These are phyloP conservation scores for Pseudachorutes palmiensis DNA, from an alignment of 1,140 invertebrate genomes.

Conservation along the genomic window DNA sequence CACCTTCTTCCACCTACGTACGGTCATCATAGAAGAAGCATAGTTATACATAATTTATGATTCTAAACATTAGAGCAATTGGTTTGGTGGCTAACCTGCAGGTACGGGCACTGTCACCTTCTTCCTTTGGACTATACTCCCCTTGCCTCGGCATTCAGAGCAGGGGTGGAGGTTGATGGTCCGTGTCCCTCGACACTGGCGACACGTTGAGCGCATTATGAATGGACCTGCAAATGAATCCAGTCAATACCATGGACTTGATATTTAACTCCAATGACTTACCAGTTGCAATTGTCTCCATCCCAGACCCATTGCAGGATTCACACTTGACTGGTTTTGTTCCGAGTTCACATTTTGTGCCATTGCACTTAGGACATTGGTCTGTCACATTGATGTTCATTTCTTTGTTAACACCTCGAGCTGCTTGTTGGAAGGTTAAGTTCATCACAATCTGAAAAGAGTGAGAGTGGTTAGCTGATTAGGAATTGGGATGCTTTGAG, in stretches of 20 bases:
- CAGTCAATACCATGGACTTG: background rate
- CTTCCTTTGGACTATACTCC: slow-evolving; percentile 78
- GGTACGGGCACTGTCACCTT: slow-evolving; percentile 91
- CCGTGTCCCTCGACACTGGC: slow-evolving; percentile 80
- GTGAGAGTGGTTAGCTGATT: slow-evolving; percentile 25
- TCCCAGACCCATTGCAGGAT: slow-evolving; percentile 95
- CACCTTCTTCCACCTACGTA: slow-evolving; percentile 62
- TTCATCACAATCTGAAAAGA: slow-evolving; percentile 68
- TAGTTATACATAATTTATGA: no score
- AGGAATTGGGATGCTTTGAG: background rate
- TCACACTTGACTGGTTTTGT: slow-evolving; percentile 77
- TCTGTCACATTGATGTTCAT: slow-evolving; percentile 86
- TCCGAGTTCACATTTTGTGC: slow-evolving; percentile 74
- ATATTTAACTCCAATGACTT: slow-evolving; percentile 7
- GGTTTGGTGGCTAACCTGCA: slow-evolving; percentile 53
- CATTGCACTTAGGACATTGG: slow-evolving; percentile 80
- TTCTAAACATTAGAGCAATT: slow-evolving; percentile 15
- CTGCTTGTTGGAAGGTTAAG: slow-evolving; percentile 89
- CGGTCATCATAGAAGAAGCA: no score
- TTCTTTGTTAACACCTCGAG: slow-evolving; percentile 90
- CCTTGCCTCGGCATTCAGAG: slow-evolving; percentile 85
- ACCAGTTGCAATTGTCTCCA: slow-evolving; percentile 77
- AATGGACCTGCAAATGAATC: slow-evolving; percentile 65
- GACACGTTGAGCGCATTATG: slow-evolving; percentile 92
- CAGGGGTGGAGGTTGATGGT: slow-evolving; percentile 87